phyloP scores from a whole-genome alignment of 2,888 invertebrate species.

The Drosophila nr. fundita region DNA sequence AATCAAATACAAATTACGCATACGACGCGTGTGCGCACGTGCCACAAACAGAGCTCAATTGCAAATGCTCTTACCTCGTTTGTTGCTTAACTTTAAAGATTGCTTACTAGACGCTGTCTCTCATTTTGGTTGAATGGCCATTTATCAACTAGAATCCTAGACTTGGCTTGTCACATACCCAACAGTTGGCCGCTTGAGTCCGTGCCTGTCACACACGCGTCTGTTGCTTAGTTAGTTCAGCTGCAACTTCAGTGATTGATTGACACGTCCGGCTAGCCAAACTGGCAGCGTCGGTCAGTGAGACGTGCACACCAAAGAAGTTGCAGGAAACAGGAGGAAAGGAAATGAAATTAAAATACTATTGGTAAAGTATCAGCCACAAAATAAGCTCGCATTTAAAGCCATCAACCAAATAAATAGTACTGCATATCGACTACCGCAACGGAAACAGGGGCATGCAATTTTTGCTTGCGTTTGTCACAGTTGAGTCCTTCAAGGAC shows the following conservation, averaged over 20 bases:
- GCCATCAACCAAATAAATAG: neutral
- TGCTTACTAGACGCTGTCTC: constrained; percentile 11
- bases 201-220: constrained; percentile 20
- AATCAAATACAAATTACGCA: constrained; percentile 75
- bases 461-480: constrained; percentile 11
- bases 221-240: constrained; percentile 20
- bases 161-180: constrained; percentile 23
- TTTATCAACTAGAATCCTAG: constrained; percentile 27
- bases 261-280: constrained; percentile 48
- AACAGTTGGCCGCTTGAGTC: constrained; percentile 2
- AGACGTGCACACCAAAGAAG: neutral
- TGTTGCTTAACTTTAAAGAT: constrained; percentile 29
- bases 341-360: neutral
- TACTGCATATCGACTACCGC: neutral
- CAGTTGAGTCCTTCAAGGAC: constrained; percentile 28
- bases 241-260: constrained; percentile 66
- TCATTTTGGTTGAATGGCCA: constrained; percentile 12
- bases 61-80: constrained; percentile 7
- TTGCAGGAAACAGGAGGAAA: neutral
- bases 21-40: constrained; percentile 68
- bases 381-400: constrained; percentile 1
- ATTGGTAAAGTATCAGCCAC: neutral
- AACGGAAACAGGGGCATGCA: neutral
- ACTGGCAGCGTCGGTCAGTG: constrained; percentile 21
- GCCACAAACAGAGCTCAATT: constrained; percentile 35